phyloP scores from a whole-genome alignment of 2,797 vertebrate genomes.

The Epinephelus coioides region DNA sequence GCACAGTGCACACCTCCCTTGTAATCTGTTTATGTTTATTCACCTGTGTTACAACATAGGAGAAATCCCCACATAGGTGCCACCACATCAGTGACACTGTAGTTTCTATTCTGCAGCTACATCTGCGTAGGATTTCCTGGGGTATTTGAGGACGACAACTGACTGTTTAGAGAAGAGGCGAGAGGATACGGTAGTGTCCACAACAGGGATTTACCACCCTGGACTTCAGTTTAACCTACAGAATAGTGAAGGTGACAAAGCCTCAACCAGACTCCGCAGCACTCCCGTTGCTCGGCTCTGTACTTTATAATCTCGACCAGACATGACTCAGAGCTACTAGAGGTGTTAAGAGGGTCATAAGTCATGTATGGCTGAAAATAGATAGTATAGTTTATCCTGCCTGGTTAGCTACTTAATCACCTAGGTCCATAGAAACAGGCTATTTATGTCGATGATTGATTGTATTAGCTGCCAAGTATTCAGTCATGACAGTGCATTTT shows the following conservation, averaged over 20 bases:
- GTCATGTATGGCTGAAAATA: conserved; percentile 80
- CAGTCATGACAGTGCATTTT: conserved; percentile 64
- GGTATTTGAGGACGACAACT: conserved; percentile 33
- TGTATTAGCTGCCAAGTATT: conserved; percentile 60
- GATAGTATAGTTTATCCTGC: conserved; percentile 80
- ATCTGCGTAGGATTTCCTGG: conserved; percentile 18
- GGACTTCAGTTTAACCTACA: conserved; percentile 73
- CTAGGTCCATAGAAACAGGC: conserved; percentile 62
- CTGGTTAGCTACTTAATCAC: conserved; percentile 79
- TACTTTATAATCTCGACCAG: conserved; percentile 74
- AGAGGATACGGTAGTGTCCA: conserved; percentile 49
- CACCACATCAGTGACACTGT: conserved; percentile 37
- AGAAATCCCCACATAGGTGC: conserved; percentile 3
- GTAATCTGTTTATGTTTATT: conserved; percentile 11
- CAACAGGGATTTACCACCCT: conserved; percentile 53
- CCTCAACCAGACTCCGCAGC: conserved; percentile 55
- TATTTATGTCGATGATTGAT: conserved; percentile 78
- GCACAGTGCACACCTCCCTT: background rate
- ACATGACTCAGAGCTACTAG: conserved; percentile 80
- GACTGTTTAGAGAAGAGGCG: conserved; percentile 42
- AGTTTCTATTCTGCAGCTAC: conserved; percentile 30
- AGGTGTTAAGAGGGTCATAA: conserved; percentile 80
- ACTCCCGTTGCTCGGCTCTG: conserved; percentile 48
- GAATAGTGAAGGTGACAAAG: conserved; percentile 66
- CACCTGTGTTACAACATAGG: conserved; percentile 7